phyloP scores from a whole-genome alignment of 2,113 vertebrate genomes.

The Rhinolophus ferrumequinum region DNA sequence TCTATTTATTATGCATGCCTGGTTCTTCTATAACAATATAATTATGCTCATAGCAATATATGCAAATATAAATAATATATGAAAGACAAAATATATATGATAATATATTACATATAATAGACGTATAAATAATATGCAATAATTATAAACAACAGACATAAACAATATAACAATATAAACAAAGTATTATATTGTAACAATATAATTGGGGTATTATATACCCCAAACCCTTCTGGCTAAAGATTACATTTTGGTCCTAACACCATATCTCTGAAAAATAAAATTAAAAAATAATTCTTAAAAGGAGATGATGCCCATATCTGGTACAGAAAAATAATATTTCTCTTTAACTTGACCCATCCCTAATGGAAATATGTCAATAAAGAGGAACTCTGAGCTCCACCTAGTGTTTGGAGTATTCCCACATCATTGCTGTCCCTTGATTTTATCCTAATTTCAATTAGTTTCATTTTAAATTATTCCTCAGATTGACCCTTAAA shows the following conservation, averaged over 20 bases:
- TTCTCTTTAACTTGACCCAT: background rate
- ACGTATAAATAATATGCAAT: background rate
- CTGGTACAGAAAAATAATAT: background rate
- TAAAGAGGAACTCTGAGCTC: background rate
- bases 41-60: background rate
- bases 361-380: background rate
- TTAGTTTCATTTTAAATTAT: background rate
- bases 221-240: background rate
- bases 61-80: background rate
- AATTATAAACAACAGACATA: background rate
- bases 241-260: background rate
- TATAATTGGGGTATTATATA: background rate
- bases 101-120: background rate
- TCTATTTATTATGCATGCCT: background rate
- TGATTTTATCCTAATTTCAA: background rate
- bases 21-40: background rate
- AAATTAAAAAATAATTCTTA: background rate
- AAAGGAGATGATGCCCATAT: background rate
- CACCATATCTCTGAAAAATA: background rate
- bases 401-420: background rate
- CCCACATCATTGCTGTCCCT: background rate
- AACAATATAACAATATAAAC: background rate
- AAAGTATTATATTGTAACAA: background rate
- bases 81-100: background rate
- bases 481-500: background rate